phyloP scores from a whole-genome alignment of 2,113 vertebrate species.

The Nycticebus coucang region DNA sequence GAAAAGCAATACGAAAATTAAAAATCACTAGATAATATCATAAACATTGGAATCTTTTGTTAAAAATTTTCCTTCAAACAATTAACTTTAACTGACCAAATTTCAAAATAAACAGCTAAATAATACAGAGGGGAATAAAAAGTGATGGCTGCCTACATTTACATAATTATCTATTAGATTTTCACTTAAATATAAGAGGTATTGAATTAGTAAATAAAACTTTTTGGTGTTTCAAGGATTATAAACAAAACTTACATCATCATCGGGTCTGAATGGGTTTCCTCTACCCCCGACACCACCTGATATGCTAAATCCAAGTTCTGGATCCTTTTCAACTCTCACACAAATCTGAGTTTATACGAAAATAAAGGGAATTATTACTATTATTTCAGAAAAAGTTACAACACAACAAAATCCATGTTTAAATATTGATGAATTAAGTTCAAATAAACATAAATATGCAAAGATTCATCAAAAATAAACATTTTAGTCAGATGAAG shows the following conservation, averaged over 20 bases:
- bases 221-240: conserved; percentile 45
- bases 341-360: conserved; percentile 90
- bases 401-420: not conserved
- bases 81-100: conserved; percentile 4
- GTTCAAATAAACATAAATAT: conserved; percentile 32
- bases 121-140: not conserved
- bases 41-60: not conserved
- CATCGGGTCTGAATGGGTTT: conserved; percentile 96
- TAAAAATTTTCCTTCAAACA: conserved; percentile 28
- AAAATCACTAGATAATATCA: conserved; percentile 42
- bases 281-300: conserved; percentile 97
- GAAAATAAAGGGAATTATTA: conserved; percentile 62
- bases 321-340: conserved; percentile 97
- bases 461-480: conserved; percentile 36
- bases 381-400: conserved; percentile 13
- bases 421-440: conserved; percentile 55
- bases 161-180: conserved; percentile 27
- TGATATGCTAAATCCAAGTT: conserved; percentile 99
- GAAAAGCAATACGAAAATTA: conserved; percentile 36
- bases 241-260: conserved; percentile 89
- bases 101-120: conserved; percentile 58
- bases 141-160: not conserved
- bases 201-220: conserved; percentile 10
- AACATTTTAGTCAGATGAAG: conserved; percentile 37
- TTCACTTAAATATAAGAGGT: conserved; percentile 21